Percentiles rank a stretch among this genome's conserved stretches.
Evolutionary conservation across 2,888 invertebrate genomes (phyloP).

Genomic region (Calameuta filiformis): DNA sequence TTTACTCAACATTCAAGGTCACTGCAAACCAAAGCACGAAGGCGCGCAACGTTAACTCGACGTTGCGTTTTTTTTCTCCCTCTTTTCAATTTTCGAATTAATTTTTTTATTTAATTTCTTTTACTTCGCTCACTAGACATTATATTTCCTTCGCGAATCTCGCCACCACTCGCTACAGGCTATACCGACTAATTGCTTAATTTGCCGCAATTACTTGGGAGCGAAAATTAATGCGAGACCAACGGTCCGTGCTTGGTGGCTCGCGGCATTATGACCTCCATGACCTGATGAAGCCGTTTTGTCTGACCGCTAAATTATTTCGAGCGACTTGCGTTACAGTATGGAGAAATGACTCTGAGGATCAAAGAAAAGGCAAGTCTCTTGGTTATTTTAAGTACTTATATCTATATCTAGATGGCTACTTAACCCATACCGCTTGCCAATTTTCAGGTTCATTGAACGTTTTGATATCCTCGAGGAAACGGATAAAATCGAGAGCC

Average conservation of each 20-base stretch:
- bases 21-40: background rate
- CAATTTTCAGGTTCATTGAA: background rate
- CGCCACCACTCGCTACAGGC: background rate
- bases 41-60: background rate
- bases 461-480: background rate
- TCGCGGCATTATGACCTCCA: background rate
- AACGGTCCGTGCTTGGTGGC: background rate
- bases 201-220: background rate
- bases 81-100: background rate
- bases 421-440: background rate
- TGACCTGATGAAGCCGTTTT: background rate
- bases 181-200: background rate
- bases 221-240: background rate
- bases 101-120: background rate
- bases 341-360: background rate
- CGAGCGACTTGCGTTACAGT: background rate
- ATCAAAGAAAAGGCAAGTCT: background rate
- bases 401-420: background rate
- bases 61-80: background rate
- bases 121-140: background rate
- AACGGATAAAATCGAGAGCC: background rate
- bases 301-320: background rate
- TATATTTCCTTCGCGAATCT: background rate
- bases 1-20: background rate
- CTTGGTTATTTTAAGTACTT: background rate